Conservation (phyloP, 2,888 invertebrate species). For the Gerosis bhagava region DNA sequence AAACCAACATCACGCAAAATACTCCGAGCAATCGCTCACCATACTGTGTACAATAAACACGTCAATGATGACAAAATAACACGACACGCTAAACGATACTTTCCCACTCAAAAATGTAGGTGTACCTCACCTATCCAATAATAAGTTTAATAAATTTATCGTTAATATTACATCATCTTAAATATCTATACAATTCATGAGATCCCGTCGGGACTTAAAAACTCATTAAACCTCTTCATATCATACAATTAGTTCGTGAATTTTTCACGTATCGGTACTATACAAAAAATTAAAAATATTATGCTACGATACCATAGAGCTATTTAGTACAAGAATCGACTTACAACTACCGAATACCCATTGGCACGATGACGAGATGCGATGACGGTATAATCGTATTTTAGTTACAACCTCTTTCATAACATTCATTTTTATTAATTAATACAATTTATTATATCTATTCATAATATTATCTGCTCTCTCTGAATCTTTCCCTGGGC, state of each 20-base stretch:
- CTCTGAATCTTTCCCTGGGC: conserved; percentile 54
- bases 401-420: conserved; percentile 78
- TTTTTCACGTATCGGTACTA: conserved; percentile 66
- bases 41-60: conserved; percentile 12
- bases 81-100: conserved; percentile 11
- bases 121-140: conserved; percentile 26
- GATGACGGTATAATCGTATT: conserved; percentile 65
- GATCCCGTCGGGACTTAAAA: conserved; percentile 56
- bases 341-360: conserved; percentile 70
- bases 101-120: conserved; percentile 6
- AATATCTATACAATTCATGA: conserved; percentile 71
- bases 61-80: conserved; percentile 6
- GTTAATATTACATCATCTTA: conserved; percentile 69
- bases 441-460: conserved; percentile 70
- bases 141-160: conserved; percentile 45
- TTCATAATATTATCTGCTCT: conserved; percentile 60
- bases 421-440: conserved; percentile 71
- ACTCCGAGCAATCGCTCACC: conserved; percentile 21
- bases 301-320: conserved; percentile 75
- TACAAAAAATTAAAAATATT: conserved; percentile 82
- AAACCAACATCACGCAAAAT: conserved; percentile 31
- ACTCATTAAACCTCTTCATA: conserved; percentile 65
- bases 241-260: conserved; percentile 64
- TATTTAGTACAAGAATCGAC: conserved; percentile 77
- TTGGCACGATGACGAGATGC: conserved; percentile 57